These are phyloP conservation scores for Drosophila littoralis DNA, from an alignment of 1,140 invertebrate species.

Conservation along the genomic window DNA sequence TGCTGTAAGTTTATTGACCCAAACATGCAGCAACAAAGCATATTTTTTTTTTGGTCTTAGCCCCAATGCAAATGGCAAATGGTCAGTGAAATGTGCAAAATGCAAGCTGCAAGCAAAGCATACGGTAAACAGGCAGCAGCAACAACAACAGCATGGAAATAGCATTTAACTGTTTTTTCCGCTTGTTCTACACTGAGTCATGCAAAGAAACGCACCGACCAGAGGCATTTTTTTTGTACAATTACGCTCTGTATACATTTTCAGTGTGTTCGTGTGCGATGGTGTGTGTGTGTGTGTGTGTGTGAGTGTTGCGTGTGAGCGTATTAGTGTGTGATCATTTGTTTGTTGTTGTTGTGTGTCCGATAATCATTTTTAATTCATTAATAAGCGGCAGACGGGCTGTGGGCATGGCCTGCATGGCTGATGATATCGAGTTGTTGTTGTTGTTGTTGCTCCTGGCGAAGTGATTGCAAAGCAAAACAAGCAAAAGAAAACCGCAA, in stretches of 20 bases:
- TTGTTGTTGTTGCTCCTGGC: conserved; percentile 24
- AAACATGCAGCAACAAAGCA: conserved; percentile 23
- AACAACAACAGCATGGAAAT: conserved; percentile 24
- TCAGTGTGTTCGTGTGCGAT: conserved; percentile 33
- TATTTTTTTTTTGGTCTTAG: conserved; percentile 11
- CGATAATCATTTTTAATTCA: conserved; percentile 75
- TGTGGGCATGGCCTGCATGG: conserved; percentile 48
- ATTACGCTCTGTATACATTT: conserved; percentile 54
- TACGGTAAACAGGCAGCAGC: conserved; percentile 44
- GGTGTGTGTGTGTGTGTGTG: conserved; percentile 8
- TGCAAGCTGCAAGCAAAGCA: conserved; percentile 31
- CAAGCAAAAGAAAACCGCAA: conserved; percentile 64
- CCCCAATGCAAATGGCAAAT: conserved; percentile 40
- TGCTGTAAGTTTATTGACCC: conserved; percentile 89
- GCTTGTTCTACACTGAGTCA: conserved; percentile 63
- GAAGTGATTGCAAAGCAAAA: conserved; percentile 71
- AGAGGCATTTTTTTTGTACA: conserved; percentile 74
- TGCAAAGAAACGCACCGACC: conserved; percentile 49
- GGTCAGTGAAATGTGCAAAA: conserved; percentile 52
- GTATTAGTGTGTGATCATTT: conserved; percentile 44
- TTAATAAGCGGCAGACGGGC: conserved; percentile 64
- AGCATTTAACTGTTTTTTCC: conserved; percentile 39
- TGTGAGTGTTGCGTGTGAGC: conserved; percentile 19
- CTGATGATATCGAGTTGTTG: conserved; percentile 37
- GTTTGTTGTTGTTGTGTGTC: conserved; percentile 61